Percentiles rank a stretch among this genome's conserved stretches.
phyloP scores from a whole-genome alignment of 2,888 invertebrate genomes.

The Acanthoscelides obtectus region DNA sequence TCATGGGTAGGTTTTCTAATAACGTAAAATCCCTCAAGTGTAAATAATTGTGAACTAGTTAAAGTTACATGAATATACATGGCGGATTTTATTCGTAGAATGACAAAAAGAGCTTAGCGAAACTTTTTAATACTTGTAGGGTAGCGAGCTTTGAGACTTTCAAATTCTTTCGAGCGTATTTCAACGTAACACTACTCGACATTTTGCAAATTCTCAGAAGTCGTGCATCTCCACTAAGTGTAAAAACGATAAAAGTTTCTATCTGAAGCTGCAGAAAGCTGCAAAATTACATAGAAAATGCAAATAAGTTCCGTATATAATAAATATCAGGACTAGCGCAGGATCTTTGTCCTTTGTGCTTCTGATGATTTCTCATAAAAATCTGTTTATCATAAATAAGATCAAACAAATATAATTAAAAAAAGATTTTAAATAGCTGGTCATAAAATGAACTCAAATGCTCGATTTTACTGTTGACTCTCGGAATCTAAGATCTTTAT shows the following conservation, averaged over 20 bases:
- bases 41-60: not conserved
- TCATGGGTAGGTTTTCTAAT: too few species aligned
- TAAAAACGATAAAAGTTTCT: not conserved
- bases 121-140: not conserved
- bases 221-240: not conserved
- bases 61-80: not conserved
- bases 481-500: too few species aligned
- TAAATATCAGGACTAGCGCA: too few species aligned
- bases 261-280: not conserved
- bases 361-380: too few species aligned
- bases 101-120: not conserved
- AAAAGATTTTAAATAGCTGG: too few species aligned
- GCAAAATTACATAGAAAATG: not conserved
- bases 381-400: too few species aligned
- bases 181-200: not conserved
- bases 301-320: too few species aligned
- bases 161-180: not conserved
- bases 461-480: too few species aligned
- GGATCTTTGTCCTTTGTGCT: too few species aligned
- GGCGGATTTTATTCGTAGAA: not conserved
- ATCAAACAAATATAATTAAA: too few species aligned
- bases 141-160: not conserved
- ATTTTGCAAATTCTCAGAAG: not conserved
- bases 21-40: too few species aligned
- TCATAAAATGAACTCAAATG: too few species aligned